Conservation (phyloP, 2,113 vertebrate species). For the Anhinga anhinga region DNA sequence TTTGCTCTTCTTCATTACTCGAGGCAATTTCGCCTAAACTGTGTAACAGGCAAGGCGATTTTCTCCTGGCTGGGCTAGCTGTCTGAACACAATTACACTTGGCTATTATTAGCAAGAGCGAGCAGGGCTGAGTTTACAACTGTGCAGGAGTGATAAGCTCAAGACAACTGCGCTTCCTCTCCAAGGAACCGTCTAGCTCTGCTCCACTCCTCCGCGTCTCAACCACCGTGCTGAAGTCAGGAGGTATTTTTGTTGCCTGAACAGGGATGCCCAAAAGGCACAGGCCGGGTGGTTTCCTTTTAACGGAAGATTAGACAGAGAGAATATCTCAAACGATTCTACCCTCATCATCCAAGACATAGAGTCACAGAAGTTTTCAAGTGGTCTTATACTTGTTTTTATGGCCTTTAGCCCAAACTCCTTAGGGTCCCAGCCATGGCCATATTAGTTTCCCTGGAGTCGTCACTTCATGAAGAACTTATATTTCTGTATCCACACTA, state of each 20-base stretch:
- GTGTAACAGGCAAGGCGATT: accelerated
- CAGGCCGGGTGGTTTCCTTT: neutral
- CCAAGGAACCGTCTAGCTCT: neutral
- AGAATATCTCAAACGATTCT: neutral
- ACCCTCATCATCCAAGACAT: neutral
- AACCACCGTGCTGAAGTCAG: neutral
- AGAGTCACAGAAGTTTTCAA: neutral
- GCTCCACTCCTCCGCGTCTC: accelerated
- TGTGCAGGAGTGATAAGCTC: neutral
- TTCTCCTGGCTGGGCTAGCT: neutral
- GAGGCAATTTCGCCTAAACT: neutral
- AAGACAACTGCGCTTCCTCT: neutral
- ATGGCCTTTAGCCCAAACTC: neutral
- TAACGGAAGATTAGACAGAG: neutral
- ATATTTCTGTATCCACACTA: neutral
- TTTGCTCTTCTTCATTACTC: neutral
- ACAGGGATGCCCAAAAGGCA: neutral
- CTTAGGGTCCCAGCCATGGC: neutral
- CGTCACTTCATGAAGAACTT: neutral
- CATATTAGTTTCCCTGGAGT: neutral
- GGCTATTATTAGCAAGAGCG: neutral
- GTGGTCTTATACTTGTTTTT: neutral
- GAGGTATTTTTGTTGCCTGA: neutral
- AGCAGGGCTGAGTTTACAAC: neutral
- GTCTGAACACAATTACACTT: neutral